Evolutionary conservation across 2,888 invertebrate species (phyloP).

Genomic region (Tipula vernalis): DNA sequence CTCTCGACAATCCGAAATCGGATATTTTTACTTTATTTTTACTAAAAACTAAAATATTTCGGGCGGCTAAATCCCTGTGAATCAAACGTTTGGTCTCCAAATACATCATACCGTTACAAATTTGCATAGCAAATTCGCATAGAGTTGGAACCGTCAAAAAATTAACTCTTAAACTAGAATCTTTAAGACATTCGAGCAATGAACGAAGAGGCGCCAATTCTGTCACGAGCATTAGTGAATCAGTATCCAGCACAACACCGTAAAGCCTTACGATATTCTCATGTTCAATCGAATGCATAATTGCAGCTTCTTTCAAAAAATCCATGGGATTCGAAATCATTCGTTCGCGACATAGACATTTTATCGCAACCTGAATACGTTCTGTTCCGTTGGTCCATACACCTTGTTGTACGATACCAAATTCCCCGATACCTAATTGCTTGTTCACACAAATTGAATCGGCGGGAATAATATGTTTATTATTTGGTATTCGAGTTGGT

Average conservation of each 20-base stretch:
- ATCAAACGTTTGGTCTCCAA: constrained; percentile 91
- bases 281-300: constrained; percentile 96
- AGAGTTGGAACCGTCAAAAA: constrained; percentile 81
- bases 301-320: constrained; percentile 94
- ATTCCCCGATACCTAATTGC: constrained; percentile 92
- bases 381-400: constrained; percentile 93
- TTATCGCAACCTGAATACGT: constrained; percentile 90
- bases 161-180: constrained; percentile 77
- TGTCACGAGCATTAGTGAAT: constrained; percentile 68
- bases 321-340: constrained; percentile 95
- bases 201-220: constrained; percentile 93
- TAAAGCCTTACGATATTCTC: constrained; percentile 94
- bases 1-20: constrained; percentile 92
- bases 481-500: constrained; percentile 36
- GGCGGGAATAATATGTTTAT: constrained; percentile 80
- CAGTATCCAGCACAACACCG: constrained; percentile 90
- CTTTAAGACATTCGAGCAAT: constrained; percentile 88
- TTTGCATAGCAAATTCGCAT: constrained; percentile 91
- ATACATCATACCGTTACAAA: constrained; percentile 96
- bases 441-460: constrained; percentile 89
- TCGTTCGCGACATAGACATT: constrained; percentile 86
- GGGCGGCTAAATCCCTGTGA: constrained; percentile 93
- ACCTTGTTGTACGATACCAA: constrained; percentile 96
- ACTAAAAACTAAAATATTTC: constrained; percentile 94
- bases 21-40: constrained; percentile 97